Percentiles rank a stretch among this genome's conserved stretches.
Evolutionary conservation across 2,797 vertebrate genomes (phyloP).

Genomic region (Pangasius mekongensis): DNA sequence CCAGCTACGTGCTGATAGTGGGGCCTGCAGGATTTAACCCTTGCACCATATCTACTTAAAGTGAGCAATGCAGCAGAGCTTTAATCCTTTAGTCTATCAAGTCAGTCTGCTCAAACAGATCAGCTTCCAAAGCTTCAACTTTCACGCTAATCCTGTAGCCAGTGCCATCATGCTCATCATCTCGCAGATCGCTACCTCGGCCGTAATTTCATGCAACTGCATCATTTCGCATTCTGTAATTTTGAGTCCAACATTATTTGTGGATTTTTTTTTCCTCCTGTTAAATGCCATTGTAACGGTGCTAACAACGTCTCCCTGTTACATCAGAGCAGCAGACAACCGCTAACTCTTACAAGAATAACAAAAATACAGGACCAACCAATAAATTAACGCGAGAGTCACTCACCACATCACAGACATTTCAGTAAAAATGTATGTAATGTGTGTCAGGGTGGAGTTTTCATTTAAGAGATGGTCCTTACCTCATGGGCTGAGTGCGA

Average conservation of each 20-base stretch:
- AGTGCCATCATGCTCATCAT: neutral
- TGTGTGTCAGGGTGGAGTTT: neutral
- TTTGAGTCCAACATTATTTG: neutral
- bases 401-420: neutral
- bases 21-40: no score
- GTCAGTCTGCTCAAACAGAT: neutral
- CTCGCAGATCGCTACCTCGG: neutral
- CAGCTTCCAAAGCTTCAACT: neutral
- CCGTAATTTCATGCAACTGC: neutral
- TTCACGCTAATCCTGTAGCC: neutral
- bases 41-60: neutral
- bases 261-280: neutral
- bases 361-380: neutral
- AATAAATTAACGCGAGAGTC: neutral
- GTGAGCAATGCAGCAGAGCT: neutral
- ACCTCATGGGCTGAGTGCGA: slow-evolving; percentile 98
- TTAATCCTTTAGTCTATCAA: neutral
- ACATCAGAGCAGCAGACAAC: neutral
- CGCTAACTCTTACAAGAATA: neutral
- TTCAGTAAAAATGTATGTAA: neutral
- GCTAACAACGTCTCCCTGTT: neutral
- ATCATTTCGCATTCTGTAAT: neutral
- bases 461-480: slow-evolving; percentile 5
- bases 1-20: no score
- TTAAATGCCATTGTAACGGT: neutral